phyloP scores from a whole-genome alignment of 1,140 invertebrate genomes.

The Ceratoteleas bidentatus region DNA sequence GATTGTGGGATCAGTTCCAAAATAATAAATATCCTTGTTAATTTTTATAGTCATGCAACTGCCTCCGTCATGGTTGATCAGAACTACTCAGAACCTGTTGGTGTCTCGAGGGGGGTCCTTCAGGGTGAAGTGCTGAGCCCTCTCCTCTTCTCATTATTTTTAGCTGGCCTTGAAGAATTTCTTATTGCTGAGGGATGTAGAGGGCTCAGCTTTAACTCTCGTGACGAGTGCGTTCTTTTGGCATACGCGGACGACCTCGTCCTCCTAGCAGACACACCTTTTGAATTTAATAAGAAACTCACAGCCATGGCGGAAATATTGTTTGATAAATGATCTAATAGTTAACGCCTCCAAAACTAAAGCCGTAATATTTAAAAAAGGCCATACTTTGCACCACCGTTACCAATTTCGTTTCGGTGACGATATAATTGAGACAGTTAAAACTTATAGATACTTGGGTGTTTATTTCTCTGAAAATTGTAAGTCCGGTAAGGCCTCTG shows the following conservation, averaged over 20 bases:
- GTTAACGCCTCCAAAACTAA: background rate
- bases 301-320: background rate
- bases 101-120: background rate
- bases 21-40: background rate
- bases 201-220: background rate
- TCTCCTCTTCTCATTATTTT: background rate
- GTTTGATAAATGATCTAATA: background rate
- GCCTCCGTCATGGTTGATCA: background rate
- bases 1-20: background rate
- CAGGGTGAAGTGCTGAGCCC: background rate
- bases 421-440: background rate
- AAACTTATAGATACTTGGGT: background rate
- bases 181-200: background rate
- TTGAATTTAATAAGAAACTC: background rate
- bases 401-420: background rate
- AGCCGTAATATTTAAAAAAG: background rate
- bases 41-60: background rate
- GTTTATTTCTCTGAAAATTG: background rate
- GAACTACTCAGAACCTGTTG: background rate
- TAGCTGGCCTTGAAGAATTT: background rate
- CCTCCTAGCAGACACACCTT: background rate
- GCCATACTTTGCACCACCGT: background rate
- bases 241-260: constrained; percentile 1
- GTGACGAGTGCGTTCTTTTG: background rate
- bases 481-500: background rate